Conservation (phyloP, 2,113 vertebrate species). For the Xenopus tropicalis region DNA sequence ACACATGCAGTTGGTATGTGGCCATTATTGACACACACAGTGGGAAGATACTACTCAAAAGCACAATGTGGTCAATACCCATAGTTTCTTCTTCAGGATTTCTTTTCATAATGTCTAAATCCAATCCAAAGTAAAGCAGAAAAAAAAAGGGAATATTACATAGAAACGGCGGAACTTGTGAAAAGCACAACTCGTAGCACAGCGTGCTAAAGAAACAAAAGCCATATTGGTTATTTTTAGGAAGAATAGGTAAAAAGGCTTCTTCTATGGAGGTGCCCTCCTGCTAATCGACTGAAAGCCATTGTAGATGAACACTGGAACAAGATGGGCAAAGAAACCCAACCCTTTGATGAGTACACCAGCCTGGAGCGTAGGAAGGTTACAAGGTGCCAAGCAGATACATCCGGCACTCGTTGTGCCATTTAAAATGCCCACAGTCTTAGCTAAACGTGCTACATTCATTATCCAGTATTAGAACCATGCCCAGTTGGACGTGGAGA, state of each 20-base stretch:
- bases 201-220: slow-evolving; percentile 8
- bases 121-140: slow-evolving; percentile 7
- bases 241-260: slow-evolving; percentile 6
- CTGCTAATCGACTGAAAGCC: too few relatives aligned
- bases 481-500: neutral
- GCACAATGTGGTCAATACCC: neutral
- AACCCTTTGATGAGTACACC: neutral
- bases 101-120: slow-evolving; percentile 22
- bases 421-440: neutral
- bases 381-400: neutral
- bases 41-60: neutral
- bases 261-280: too few relatives aligned
- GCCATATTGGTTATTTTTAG: slow-evolving; percentile 8
- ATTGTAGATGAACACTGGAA: neutral
- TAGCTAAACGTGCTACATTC: neutral
- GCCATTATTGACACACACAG: slow-evolving; percentile 16
- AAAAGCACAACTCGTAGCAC: slow-evolving; percentile 25
- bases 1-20: neutral
- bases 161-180: slow-evolving; percentile 9
- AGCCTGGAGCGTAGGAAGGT: neutral
- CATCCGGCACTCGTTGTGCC: too few relatives aligned
- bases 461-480: neutral
- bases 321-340: neutral
- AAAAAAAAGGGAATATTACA: slow-evolving; percentile 16
- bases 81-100: neutral